Base-by-base conservation (phyloP, 2,113 vertebrate genomes). In the Clarias macrocephalus region DNA sequence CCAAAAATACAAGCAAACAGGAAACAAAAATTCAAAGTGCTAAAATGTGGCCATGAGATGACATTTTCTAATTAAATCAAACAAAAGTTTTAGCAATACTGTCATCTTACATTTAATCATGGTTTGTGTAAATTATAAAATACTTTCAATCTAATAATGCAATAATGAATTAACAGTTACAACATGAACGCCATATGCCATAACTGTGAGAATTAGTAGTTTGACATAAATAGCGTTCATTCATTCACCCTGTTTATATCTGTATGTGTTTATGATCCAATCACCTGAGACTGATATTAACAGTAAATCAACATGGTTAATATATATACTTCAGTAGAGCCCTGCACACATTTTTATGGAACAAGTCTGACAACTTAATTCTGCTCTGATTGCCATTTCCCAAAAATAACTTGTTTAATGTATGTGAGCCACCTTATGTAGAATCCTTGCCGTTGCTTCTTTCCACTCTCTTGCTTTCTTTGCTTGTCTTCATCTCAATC, bases 321-420 rank as follows among this genome's bases (percentile, higher is more conserved):
- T 28, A 54, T 81, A 91, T 83, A 85, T 63, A 91, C 89, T 87
- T 89, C 57, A 91, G 92, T 91, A 84, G 87, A 86, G 92, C 91
- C 91, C 90, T 84, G n/a, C 62, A 65, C 77, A 90, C 88, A 94
- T 91, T 91, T 85, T 80, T 92, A 93, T 88, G 57, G 91, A 93
- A 91, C 91, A 91, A 93, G 91, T 91, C 93, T 88, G 91, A 92
- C 93, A 92, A 87, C 92, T 93, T 94, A 93, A 94, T 94, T 94
- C 93, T 89, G 19, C 93, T 94, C 94, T 94, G 92, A 95, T 94
- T 91, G 93, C 88, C 52, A 59, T 92, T 93, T 94, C 93, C 92
- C 93, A 91, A 88, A 94, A 93, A 93, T 91, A 88, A 91, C 91
- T 94, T 92, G 91, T 92, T 90, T 91, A 89, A 63, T 91, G 88